Base-by-base conservation (phyloP, 2,113 vertebrate genomes). In the Donacobius atricapilla region DNA sequence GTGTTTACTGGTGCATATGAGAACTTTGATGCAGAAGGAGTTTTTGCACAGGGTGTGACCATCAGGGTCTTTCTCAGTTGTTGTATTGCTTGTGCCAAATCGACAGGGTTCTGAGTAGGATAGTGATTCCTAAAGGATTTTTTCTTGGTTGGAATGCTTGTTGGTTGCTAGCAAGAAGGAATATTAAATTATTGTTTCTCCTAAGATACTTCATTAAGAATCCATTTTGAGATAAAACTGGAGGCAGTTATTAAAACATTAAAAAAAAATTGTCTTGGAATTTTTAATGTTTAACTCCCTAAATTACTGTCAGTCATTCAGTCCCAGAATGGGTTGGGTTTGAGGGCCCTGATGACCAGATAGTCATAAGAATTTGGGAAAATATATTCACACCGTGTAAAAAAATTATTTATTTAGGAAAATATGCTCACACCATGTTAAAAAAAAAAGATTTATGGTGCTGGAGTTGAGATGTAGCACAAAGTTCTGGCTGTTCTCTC, bases 191-290 rank as follows among this genome's bases (percentile, higher is more conserved):
- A 0, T 31, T 73, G 47, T 60, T 96, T 75, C 53, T 82, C 31
- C 53, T 83, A 66, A 89, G 84, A 48, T 37, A 33, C 68, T 92
- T 95, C 72, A 92, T 95, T 94, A 84, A 87, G 65, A 66, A 64
- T 28, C 64, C 25, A 40, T 82, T 92, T 58, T 65, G 76, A 81
- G 89, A 53, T 50, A 54, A 84, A 71, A 45, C 56, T 47, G 44
- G 33, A 93, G 63, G 37, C 53, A 69, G 61, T 71, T 64, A 60
- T 28, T 75, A 60, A 60, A 64, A 68, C 33, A 50, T 31, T n/a
- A n/a, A n/a, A 15, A 30, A 14, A 33, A 54, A 37, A 21, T 33
- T 40, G 15, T 54, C 60, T 68, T 73, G 22, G 37, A 57, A 35
- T 65, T 86, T 76, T 45, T 82, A 17, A 68, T 83, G 63, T 89